Evolutionary conservation across 2,888 invertebrate genomes (phyloP), one percentile per base, ranked within the genome.

Genomic region (Apeira syringaria): DNA sequence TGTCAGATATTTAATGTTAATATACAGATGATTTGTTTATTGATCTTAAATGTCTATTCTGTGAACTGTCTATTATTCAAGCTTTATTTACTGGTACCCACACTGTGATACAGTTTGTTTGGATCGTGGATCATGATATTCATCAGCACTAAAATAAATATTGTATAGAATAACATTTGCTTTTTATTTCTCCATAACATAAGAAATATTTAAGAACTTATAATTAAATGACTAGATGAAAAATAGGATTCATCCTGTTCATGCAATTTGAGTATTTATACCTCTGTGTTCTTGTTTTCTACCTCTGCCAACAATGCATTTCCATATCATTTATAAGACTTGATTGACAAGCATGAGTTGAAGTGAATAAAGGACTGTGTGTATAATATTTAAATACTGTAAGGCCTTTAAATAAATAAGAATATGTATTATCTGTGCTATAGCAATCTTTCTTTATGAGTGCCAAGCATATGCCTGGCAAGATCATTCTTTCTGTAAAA

Each of bases 401-500:
- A n/a, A n/a, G n/a, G n/a, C n/a, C n/a, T n/a, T n/a, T n/a, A n/a
- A n/a, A n/a, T n/a, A n/a, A n/a, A n/a, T n/a, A n/a, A n/a, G n/a
- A n/a, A n/a, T n/a, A n/a, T n/a, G n/a, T n/a, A n/a, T n/a, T n/a
- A n/a, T n/a, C n/a, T 25, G 10, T 31, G 20, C 45, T 55, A 61
- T 3, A 41, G 31, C 48, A 80, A 64, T 61, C 61, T 79, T 56
- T 82, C 76, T 52, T 82, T 83, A 53, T 86, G 85, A 8, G 80
- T 79, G 12, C 74, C 80, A 47, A 75, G 69, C 53, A 74, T 81
- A 60, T 89, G 88, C 48, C 83, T 69, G 1, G 79, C 73, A 1
- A 88, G 67, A 67, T 89, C 88, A 68, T 75, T 82, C 48, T 79
- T 82, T 35, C 89, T 75, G 47, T 83, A 87, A 52, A 87, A 89